These are phyloP conservation scores for Encarsia formosa DNA, from an alignment of 2,888 invertebrate genomes.

Conservation along the genomic window DNA sequence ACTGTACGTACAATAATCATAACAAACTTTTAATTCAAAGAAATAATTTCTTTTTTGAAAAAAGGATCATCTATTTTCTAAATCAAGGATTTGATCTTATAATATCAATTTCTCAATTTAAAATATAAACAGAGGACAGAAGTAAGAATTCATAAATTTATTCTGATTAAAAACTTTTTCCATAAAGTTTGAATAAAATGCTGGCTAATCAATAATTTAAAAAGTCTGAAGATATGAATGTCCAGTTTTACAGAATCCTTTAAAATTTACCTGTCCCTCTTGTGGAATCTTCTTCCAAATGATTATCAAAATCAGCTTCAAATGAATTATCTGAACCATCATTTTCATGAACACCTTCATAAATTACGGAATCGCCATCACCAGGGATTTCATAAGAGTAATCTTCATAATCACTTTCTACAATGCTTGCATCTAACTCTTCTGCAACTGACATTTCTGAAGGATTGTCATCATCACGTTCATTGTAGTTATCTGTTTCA, in stretches of 20 bases:
- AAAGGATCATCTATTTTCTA: too few relatives aligned
- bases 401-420: constrained; percentile 8
- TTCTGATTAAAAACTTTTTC: too few relatives aligned
- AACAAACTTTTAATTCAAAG: neutral
- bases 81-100: too few relatives aligned
- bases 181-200: too few relatives aligned
- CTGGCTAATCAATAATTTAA: too few relatives aligned
- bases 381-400: neutral
- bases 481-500: constrained; percentile 4
- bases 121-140: too few relatives aligned
- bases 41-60: neutral
- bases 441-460: constrained; percentile 4
- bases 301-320: constrained; percentile 1
- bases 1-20: neutral
- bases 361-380: neutral
- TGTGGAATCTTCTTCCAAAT: neutral
- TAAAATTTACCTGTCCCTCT: too few relatives aligned
- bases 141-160: too few relatives aligned
- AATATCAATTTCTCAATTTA: too few relatives aligned
- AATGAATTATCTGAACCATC: neutral
- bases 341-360: neutral
- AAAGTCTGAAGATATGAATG: too few relatives aligned
- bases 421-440: constrained; percentile 3
- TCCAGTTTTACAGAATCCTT: too few relatives aligned
- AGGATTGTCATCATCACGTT: neutral